Evolutionary conservation across 1,140 invertebrate genomes (phyloP).

Genomic region (Ditylenchus dipsaci): DNA sequence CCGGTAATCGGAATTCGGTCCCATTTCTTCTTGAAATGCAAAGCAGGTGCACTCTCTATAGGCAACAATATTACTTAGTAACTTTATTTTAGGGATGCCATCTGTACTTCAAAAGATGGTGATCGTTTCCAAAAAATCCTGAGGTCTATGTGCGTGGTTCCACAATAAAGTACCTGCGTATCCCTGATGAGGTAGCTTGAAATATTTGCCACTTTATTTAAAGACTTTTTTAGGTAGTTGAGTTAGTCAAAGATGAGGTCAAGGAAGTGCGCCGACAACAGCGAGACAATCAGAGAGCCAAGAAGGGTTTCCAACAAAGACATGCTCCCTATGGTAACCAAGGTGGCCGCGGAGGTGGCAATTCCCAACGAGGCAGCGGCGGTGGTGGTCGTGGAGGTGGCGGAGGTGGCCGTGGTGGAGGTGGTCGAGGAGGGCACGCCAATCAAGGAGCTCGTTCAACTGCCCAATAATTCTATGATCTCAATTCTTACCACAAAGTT

Average conservation of each 20-base stretch:
- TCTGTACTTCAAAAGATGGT: slow-evolving; percentile 66
- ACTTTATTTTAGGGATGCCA: slow-evolving; percentile 59
- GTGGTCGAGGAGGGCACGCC: slow-evolving; percentile 13
- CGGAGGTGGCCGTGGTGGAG: slow-evolving; percentile 8
- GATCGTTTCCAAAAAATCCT: slow-evolving; percentile 97
- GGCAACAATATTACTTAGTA: no score
- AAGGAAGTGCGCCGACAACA: slow-evolving; percentile 55
- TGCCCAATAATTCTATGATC: no score
- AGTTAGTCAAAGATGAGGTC: slow-evolving; percentile 57
- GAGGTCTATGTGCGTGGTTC: slow-evolving; percentile 95
- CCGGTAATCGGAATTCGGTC: no score
- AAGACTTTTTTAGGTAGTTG: slow-evolving; percentile 49
- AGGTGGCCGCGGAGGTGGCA: slow-evolving; percentile 27
- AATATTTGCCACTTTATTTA: not conserved
- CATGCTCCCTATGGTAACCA: slow-evolving; percentile 30
- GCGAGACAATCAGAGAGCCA: slow-evolving; percentile 43
- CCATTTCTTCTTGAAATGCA: not conserved
- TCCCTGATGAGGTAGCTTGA: slow-evolving; percentile 84
- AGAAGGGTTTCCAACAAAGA: slow-evolving; percentile 37
- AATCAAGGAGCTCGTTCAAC: not conserved
- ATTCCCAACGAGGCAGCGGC: slow-evolving; percentile 13
- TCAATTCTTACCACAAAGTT: no score
- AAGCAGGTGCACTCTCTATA: not conserved
- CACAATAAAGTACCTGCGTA: slow-evolving; percentile 97
- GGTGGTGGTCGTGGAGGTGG: slow-evolving; percentile 12